Conservation (phyloP, 2,113 vertebrate species). For the Calonectris borealis region DNA sequence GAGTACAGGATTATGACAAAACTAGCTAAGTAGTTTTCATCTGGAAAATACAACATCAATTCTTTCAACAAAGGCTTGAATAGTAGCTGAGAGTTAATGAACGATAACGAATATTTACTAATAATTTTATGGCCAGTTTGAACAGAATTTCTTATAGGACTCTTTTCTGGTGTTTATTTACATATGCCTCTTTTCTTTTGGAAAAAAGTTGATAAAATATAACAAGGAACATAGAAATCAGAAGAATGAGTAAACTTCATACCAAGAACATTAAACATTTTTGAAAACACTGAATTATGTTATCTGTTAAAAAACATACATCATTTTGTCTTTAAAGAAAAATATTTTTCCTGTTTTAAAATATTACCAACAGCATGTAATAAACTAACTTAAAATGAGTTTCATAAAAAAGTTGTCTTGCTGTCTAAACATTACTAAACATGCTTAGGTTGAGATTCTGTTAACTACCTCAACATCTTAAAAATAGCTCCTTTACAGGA, state of each 20-base stretch:
- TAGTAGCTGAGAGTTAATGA: conserved; percentile 64
- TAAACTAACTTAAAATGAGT: conserved; percentile 71
- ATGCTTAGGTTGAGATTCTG: conserved; percentile 66
- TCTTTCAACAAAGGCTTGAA: conserved; percentile 64
- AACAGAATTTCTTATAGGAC: conserved; percentile 58
- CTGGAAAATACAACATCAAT: conserved; percentile 70
- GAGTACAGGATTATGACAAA: conserved; percentile 73
- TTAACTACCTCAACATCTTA: conserved; percentile 64
- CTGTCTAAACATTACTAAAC: conserved; percentile 57
- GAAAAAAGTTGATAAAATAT: conserved; percentile 37
- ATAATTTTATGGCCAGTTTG: conserved; percentile 56
- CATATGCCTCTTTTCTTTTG: conserved; percentile 54
- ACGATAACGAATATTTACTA: conserved; percentile 52
- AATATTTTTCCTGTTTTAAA: conserved; percentile 72
- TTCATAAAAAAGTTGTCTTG: conserved; percentile 70
- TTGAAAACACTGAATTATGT: conserved; percentile 61
- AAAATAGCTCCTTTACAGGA: conserved; percentile 54
- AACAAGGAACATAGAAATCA: conserved; percentile 47
- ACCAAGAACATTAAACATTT: conserved; percentile 37
- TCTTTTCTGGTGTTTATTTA: conserved; percentile 66
- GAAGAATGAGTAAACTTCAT: conserved; percentile 53
- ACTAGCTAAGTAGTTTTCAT: conserved; percentile 64
- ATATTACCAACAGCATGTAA: conserved; percentile 68
- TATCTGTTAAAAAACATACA: conserved; percentile 67
- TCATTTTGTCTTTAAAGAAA: conserved; percentile 68